Evolutionary conservation across 1,140 invertebrate species (phyloP).

Genomic region (Trachymyrmex septentrionalis): DNA sequence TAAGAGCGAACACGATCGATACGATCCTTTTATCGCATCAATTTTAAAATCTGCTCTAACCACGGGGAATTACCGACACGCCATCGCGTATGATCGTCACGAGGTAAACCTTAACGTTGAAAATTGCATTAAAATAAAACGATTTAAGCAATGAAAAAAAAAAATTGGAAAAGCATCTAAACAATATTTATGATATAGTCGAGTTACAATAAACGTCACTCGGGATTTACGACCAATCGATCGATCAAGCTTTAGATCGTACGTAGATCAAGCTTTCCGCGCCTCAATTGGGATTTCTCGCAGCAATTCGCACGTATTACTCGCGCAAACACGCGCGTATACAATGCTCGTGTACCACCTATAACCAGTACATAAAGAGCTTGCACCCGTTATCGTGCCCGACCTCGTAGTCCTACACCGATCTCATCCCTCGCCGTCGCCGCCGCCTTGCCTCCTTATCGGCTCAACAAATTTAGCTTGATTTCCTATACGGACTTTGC

Average conservation of each 20-base stretch:
- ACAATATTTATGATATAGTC: slow-evolving; percentile 32
- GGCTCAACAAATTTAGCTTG: slow-evolving; percentile 84
- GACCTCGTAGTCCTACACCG: slow-evolving; percentile 56
- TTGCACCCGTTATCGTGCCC: slow-evolving; percentile 76
- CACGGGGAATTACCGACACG: slow-evolving; percentile 47
- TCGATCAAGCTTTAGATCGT: no score
- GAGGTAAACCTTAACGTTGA: slow-evolving; percentile 13
- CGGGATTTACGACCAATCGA: slow-evolving; percentile 66
- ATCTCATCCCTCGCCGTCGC: slow-evolving; percentile 37
- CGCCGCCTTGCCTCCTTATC: slow-evolving; percentile 77
- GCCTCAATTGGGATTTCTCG: slow-evolving; percentile 51
- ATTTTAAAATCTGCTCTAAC: slow-evolving; percentile 52
- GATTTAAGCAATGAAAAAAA: background rate
- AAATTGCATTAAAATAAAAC: slow-evolving; percentile 12
- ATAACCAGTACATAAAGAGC: slow-evolving; percentile 71
- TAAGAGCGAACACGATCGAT: slow-evolving; percentile 64
- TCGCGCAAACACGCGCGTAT: slow-evolving; percentile 25
- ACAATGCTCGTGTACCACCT: slow-evolving; percentile 14
- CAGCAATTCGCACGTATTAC: slow-evolving; percentile 63
- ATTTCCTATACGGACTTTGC: slow-evolving; percentile 82
- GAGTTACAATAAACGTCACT: background rate
- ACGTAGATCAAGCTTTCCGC: slow-evolving; percentile 64
- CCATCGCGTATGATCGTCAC: slow-evolving; percentile 45
- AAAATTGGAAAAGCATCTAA: background rate
- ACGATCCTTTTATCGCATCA: slow-evolving; percentile 62